Evolutionary conservation across 2,113 vertebrate species (phyloP), one percentile per base, ranked within the genome.

Genomic region (Saimiri boliviensis): DNA sequence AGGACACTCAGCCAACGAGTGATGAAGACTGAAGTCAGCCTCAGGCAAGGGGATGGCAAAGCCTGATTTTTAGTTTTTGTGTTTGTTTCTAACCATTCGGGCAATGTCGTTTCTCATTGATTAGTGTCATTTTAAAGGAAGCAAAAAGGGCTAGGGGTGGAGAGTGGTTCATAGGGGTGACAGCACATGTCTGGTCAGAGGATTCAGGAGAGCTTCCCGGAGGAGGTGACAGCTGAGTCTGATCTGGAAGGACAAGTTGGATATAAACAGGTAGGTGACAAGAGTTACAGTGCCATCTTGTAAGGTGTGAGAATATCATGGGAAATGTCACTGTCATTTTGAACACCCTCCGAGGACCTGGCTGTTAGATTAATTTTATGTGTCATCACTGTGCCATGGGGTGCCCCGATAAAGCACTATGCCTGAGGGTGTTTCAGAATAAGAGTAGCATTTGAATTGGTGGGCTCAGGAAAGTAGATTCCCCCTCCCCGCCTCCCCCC

Each of bases 101-200:
- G 32, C 60, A 66, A 35, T 5, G 19, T 52, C 2, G 7, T 42
- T 47, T 68, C 19, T 84, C 40, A 25, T 23, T 54, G 12, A 73
- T 63, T 30, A 12, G 21, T 60, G 49, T 32, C 35, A 19, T 58
- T 58, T 30, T 17, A 71, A 83, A 70, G 32, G 14, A 76, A 56
- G 9, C 17, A 4, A 23, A 11, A 52, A 35, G n/a, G 12, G 3
- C 4, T 27, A 16, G 20, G 13, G 4, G 3, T n/a, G 8, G 37
- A 76, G 21, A 5, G 6, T n/a, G 49, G 23, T 25, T 73, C 8
- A 8, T 3, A 54, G 84, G 23, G 19, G 11, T 71, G 17, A 52
- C 37, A 30, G 20, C 11, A 16, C 66, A 5, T 7, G 45, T 66
- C 27, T n/a, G 19, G 20, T 77, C 21, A 35, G 32, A 66, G 54